Evolutionary conservation across 2,888 invertebrate species (phyloP), one percentile per base, ranked within the genome.

Genomic region (Synergus laeviventris): DNA sequence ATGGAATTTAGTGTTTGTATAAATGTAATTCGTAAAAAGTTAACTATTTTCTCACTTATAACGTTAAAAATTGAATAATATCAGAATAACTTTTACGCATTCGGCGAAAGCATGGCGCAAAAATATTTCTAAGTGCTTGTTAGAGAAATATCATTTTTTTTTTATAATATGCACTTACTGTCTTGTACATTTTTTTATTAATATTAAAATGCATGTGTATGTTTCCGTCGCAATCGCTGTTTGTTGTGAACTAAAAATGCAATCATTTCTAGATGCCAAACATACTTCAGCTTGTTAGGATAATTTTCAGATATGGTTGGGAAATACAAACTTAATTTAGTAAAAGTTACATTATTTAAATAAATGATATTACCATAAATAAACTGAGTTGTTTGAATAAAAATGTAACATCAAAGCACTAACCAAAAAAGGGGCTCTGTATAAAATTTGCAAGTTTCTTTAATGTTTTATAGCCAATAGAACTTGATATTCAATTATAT

Each of bases 81-180:
- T 49, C 60, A 75, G 56, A 54, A 70, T 70, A 75, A 60, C 64
- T 64, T 64, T 45, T 64, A 39, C n/a, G 11, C 18, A 45, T 62
- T 61, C 31, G 49, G 60, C 38, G 64, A 75, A 64, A 36, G 39
- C n/a, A 64, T 31, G 24, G 38, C 0, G 31, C n/a, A 18, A 31
- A 16, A 21, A 24, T 21, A 24, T 4, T 24, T 59, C 4, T 21
- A 59, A 59, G 14, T 21, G 24, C 59, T 24, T 11, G 59, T 24
- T 59, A 3, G 4, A 59, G 24, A 11, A 24, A 18, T 8, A 18
- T 21, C 14, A 12, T 56, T 21, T 2, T 11, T 21, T 21, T 56
- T 56, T 56, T 12, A 21, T 3, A 56, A 56, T 56, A 24, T 5
- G 1, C 4, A 21, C 5, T 24, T 1, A 24, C 12, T 24, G 21